Evolutionary conservation across 1,140 invertebrate species (phyloP), one percentile per base, ranked within the genome.

Genomic region (Wiebesia pumilae): DNA sequence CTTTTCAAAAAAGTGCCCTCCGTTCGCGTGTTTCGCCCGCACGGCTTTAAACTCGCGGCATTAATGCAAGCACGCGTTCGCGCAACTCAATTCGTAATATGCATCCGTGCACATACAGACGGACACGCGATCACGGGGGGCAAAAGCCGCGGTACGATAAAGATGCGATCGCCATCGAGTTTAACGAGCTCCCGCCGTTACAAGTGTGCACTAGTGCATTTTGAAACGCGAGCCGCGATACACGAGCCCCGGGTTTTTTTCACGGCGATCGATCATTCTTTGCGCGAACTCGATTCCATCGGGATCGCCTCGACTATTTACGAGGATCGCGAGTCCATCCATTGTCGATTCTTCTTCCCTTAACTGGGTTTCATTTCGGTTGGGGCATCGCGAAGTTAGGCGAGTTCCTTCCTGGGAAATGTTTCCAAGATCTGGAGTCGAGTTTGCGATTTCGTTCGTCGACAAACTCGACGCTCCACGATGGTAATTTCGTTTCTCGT

Each of bases 251-350:
- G 10, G 43, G 3, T 58, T 16, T 62, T 62, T 83, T 83, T 62
- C 67, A 58, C 35, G 33, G 30, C 35, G 51, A 73, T 71, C 27
- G 47, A 75, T 75, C 69, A 83, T 58, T 83, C 62, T 75, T 83
- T 77, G 43, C 79, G 3, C 21, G 40, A 21, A 24, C 75, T 62
- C 30, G 47, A 75, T 73, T 83, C 47, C 51, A 62, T 75, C 62
- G 62, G 51, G 0, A 69, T 40, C 1, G 65, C 9, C 40, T 16
- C 3, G 65, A 3, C 30, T 73, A 24, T 73, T 73, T 40, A 73
- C 21, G 69, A 40, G 1, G 24, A 24, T 40, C 21, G 35, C 21
- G 24, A 40, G 19, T 4, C 69, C 69, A 40, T 4, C 69, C 69
- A 40, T 40, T 24, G 0, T 33, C 6, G 65, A 69, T 33, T 35